Base-by-base conservation (phyloP, 2,113 vertebrate genomes). In the Shinisaurus crocodilurus region DNA sequence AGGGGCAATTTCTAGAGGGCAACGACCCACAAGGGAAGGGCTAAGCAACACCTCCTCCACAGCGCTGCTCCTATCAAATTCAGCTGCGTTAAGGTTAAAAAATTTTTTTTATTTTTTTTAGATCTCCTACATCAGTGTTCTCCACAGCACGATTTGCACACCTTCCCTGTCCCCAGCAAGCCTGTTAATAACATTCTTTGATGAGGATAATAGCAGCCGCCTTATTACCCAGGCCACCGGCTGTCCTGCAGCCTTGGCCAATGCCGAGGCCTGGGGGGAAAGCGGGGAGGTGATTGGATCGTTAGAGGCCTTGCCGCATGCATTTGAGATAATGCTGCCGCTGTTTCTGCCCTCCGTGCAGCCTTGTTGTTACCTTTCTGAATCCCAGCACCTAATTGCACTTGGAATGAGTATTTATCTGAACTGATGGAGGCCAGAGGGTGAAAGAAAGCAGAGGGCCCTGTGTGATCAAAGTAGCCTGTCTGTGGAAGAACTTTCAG, bases 101-200 rank as follows among this genome's bases (percentile, higher is more conserved):
- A 23, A 40, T 8, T 54, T 40, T 1, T 76, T 37, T n/a, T n/a
- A n/a, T n/a, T n/a, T n/a, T n/a, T n/a, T n/a, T n/a, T n/a, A 12
- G 9, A 10, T 29, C 27, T 16, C 23, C 45, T 67, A 37, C 63
- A 67, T 67, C 45, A 45, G 65, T 20, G 54, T 54, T 12, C 54
- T 54, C n/a, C 45, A 75, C n/a, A 57, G 69, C 57, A 87, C 83
- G 79, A 23, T 81, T 76, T 9, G 40, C 85, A 82, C 69, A 65
- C 6, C 3, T 72, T 43, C 54, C 34, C 43, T n/a, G 70, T 27
- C 34, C 57, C 40, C 69, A 32, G 40, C 43, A 91, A 67, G 50
- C 48, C 65, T 88, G 27, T 3, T 75, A 37, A 63, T 89, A 0
- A 90, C 48, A 16, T 67, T 67, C 65, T 94, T 88, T 69, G 18